Percentiles rank a stretch among this genome's conserved stretches.
Evolutionary conservation across 2,113 vertebrate genomes (phyloP).

Genomic region (Labrus mixtus): DNA sequence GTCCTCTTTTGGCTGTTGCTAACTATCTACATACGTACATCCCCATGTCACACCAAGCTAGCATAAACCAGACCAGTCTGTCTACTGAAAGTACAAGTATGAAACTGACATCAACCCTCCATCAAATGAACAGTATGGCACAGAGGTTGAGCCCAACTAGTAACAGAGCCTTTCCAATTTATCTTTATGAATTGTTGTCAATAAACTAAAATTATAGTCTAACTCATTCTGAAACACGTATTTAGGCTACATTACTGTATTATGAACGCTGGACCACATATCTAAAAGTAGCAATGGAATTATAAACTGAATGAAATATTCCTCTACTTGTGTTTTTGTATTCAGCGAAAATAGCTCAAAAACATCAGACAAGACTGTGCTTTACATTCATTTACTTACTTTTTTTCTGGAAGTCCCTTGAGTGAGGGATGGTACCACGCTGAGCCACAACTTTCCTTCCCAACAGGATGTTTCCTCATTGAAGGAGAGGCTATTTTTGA

Average conservation of each 20-base stretch:
- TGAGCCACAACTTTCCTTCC: slow-evolving; percentile 7
- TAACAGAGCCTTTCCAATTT: not conserved
- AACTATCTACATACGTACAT: too few species aligned
- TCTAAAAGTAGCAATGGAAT: not conserved
- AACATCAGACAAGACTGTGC: not conserved
- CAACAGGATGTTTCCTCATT: slow-evolving; percentile 3
- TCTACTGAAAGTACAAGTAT: too few species aligned
- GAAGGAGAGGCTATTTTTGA: slow-evolving; percentile 13
- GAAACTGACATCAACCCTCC: not conserved
- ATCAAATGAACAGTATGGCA: too few species aligned
- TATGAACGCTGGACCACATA: not conserved
- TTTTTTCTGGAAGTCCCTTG: not conserved
- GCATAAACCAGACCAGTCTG: too few species aligned
- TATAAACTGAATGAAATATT: not conserved
- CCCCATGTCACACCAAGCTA: too few species aligned
- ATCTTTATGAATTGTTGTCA: too few species aligned
- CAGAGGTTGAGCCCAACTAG: too few species aligned
- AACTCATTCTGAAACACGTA: not conserved
- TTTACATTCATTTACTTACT: slow-evolving; percentile 18
- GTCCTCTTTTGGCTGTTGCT: too few species aligned
- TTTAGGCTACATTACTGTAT: not conserved
- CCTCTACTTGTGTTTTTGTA: not conserved
- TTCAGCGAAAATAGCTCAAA: not conserved
- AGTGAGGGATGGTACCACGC: slow-evolving; percentile 16
- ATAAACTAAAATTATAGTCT: not conserved